Percentiles rank a stretch among this genome's conserved stretches.
These are phyloP conservation scores for Phaethon lepturus DNA, from an alignment of 2,113 vertebrate genomes.

Conservation along the genomic window DNA sequence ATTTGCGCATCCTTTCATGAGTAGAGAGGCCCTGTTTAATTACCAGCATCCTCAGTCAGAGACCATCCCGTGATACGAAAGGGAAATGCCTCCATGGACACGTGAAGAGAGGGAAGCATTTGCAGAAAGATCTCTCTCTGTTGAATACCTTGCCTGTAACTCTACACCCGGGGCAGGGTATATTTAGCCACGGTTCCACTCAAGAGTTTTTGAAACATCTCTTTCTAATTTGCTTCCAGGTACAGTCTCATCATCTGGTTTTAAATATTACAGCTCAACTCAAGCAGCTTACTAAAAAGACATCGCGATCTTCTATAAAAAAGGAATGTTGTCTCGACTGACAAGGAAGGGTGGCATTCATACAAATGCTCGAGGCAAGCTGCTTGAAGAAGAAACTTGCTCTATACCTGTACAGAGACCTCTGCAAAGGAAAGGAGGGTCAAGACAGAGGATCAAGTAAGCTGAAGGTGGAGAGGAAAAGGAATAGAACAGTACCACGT, in stretches of 20 bases:
- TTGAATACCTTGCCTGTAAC: not conserved
- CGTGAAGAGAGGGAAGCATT: not conserved
- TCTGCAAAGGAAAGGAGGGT: not conserved
- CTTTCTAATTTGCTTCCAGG: not conserved
- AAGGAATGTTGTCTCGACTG: fast-evolving
- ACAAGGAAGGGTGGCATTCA: fast-evolving
- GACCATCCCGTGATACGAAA: not conserved
- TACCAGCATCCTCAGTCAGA: not conserved
- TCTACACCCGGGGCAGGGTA: not conserved
- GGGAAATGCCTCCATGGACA: not conserved
- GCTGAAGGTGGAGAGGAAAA: not conserved
- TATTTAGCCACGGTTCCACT: not conserved
- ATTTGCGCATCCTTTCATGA: not conserved
- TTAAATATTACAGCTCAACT: not conserved
- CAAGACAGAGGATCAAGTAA: not conserved
- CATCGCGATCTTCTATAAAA: no score
- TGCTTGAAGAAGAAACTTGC: not conserved
- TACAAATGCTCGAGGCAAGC: fast-evolving
- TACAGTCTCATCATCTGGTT: not conserved
- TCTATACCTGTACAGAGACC: not conserved
- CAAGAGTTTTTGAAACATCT: not conserved
- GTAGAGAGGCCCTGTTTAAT: not conserved
- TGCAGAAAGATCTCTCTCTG: not conserved
- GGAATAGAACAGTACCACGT: fast-evolving
- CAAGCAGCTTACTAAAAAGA: not conserved